Evolutionary conservation across 2,113 vertebrate species (phyloP), one percentile per base, ranked within the genome.

Genomic region (Grammomys dolichurus): DNA sequence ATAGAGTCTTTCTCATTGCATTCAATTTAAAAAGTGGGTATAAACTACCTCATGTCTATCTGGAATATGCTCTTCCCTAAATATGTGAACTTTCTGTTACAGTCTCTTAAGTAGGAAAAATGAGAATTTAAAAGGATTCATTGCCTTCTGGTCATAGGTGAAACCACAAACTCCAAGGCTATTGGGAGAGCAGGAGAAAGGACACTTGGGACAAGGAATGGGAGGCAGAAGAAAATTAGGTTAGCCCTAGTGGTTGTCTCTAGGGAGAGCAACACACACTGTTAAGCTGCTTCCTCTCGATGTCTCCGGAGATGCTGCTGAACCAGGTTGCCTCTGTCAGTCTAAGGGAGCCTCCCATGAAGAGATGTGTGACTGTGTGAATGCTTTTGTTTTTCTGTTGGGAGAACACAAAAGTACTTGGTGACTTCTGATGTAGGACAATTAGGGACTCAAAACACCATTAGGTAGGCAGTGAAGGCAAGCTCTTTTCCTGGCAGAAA

Each of bases 401-500:
- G 89, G 46, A 93, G 54, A 81, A 88, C 36, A 58, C 13, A 8
- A 58, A 69, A 70, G 20, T 46, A 86, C 90, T 89, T 95, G 60
- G 76, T 80, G 76, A 78, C 20, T 85, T 65, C 84, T 78, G 67
- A 92, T 80, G 75, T 43, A 36, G 88, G 72, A 82, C 86, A 94
- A 70, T 94, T 89, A 82, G 88, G 87, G 88, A 76, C 33, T 87
- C 54, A 85, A 87, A 89, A 86, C 60, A 40, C 85, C 87, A 93
- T 88, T 86, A 88, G 81, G 70, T 51, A 69, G 75, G 89, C 28
- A 17, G 86, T 90, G 75, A 51, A 90, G 72, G 33, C 43, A 72
- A 92, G 22, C 22, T 86, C 89, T 89, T 89, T 93, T 92, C 84
- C 95, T 91, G 89, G 94, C 91, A 94, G 54, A 73, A 95, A 46